Percentiles rank a stretch among this genome's conserved stretches.
Conservation (phyloP, 2,888 invertebrate species). For the Tipula lateralis region DNA sequence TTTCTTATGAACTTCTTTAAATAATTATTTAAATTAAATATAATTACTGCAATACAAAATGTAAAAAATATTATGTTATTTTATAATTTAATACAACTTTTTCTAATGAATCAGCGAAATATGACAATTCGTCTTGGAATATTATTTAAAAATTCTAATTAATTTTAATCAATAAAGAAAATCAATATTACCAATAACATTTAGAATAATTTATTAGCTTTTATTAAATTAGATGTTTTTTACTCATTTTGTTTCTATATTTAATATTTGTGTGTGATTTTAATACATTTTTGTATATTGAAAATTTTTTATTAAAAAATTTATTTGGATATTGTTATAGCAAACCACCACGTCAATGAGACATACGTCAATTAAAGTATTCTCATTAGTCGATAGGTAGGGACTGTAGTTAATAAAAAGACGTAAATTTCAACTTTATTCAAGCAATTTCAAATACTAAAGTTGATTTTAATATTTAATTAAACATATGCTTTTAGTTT, state of each 20-base stretch:
- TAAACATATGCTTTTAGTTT: neutral
- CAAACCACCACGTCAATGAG: conserved; percentile 28
- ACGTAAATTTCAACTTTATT: neutral
- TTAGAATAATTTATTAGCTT: neutral
- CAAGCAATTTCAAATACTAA: neutral
- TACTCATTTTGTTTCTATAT: neutral
- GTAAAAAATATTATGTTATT: neutral
- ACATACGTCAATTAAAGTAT: conserved; percentile 15
- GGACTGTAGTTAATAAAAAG: neutral
- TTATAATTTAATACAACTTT: neutral
- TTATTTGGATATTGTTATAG: neutral
- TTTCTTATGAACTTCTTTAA: neutral
- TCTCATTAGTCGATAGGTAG: neutral
- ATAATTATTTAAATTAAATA: neutral
- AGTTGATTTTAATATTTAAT: neutral
- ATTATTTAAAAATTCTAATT: neutral
- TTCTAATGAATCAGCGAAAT: conserved; percentile 11
- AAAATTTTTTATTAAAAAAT: neutral
- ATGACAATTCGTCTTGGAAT: neutral
- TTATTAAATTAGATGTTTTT: neutral
- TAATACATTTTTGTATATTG: neutral
- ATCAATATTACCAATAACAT: conserved; percentile 24
- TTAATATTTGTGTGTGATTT: neutral
- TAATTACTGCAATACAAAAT: neutral
- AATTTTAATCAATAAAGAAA: neutral